These are phyloP conservation scores for Anolis apletophallus DNA, from an alignment of 2,797 vertebrate genomes.

Conservation along the genomic window DNA sequence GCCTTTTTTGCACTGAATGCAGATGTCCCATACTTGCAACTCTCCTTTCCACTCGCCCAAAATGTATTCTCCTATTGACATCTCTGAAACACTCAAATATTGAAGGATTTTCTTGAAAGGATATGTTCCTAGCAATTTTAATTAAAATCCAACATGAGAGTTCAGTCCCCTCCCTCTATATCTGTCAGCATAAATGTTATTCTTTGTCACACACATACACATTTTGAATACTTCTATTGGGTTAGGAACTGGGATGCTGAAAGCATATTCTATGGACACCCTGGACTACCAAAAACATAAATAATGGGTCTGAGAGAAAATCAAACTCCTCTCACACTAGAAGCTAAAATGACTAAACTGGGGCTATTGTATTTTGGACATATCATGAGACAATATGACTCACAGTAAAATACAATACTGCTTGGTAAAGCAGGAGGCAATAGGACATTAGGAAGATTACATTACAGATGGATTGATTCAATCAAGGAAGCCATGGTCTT, in stretches of 20 bases:
- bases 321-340: too few species aligned
- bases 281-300: too few species aligned
- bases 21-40: not conserved
- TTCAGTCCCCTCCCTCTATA: not conserved
- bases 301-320: too few species aligned
- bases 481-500: too few species aligned
- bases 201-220: not conserved
- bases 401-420: too few species aligned
- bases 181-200: not conserved
- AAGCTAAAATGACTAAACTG: too few species aligned
- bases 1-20: not conserved
- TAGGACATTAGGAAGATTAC: too few species aligned
- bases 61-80: not conserved
- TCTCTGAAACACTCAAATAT: not conserved
- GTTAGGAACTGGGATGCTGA: not conserved
- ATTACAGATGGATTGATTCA: too few species aligned
- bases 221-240: not conserved
- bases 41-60: not conserved
- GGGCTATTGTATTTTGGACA: too few species aligned
- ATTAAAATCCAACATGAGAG: not conserved
- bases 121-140: not conserved
- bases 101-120: not conserved
- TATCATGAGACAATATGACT: too few species aligned
- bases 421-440: too few species aligned
- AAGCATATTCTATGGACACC: not conserved